Conservation (phyloP, 2,113 vertebrate genomes). For the Lampris megalopsis region DNA sequence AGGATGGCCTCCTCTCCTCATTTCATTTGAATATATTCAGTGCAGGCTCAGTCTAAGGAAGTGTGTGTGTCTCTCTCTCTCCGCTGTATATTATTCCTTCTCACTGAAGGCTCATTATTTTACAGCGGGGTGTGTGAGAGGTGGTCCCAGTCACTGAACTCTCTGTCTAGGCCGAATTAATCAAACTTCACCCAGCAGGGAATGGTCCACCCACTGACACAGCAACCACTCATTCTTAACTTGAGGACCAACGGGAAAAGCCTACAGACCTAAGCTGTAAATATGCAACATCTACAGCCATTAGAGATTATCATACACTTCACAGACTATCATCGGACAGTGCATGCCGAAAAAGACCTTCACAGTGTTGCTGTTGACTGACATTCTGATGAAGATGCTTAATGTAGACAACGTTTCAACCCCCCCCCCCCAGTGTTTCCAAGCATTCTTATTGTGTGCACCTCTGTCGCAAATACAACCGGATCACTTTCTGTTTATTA, state of each 20-base stretch:
- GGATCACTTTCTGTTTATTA: no score
- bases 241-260: constrained; percentile 64
- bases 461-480: no score
- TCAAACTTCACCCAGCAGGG: constrained; percentile 90
- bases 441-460: no score
- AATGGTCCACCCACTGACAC: constrained; percentile 70
- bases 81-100: constrained; percentile 88
- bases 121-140: constrained; percentile 87
- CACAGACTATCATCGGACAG: constrained; percentile 66
- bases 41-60: constrained; percentile 56
- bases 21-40: constrained; percentile 89
- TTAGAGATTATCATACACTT: constrained; percentile 32
- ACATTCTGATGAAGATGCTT: not conserved
- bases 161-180: constrained; percentile 86
- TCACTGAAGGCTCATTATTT: constrained; percentile 94
- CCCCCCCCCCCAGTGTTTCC: no score
- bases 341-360: no score
- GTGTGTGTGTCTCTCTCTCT: constrained; percentile 82
- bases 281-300: constrained; percentile 29
- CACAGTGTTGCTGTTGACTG: not conserved
- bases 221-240: constrained; percentile 77
- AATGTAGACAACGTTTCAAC: not conserved
- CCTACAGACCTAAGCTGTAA: constrained; percentile 40
- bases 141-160: constrained; percentile 80
- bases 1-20: constrained; percentile 82